Base-by-base conservation (phyloP, 2,888 invertebrate genomes). In the Sminthurinus aureus region DNA sequence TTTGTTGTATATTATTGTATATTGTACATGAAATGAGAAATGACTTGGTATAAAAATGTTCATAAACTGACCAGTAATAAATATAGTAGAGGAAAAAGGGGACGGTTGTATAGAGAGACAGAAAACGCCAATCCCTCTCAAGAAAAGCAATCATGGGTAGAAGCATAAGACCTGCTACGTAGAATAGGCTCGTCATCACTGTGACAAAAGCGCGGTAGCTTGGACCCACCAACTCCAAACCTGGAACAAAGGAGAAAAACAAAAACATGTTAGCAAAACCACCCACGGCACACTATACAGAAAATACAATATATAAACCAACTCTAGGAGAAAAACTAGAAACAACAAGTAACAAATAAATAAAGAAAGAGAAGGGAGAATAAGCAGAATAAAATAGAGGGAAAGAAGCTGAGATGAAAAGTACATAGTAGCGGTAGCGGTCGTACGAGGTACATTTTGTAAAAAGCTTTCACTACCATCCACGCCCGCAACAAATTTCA, bases 191-290 rank as follows among this genome's bases (percentile, higher is more conserved):
- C 0, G 96, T 96, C 94, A 97, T 94, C 9, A 97, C 95, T 0
- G 97, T 97, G 0, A 97, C 96, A 90, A 97, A 96, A 0, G 96
- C 96, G 87, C 97, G 93, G 90, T 96, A 96, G 89, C 94, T 96
- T 22, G 96, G 96, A 4, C 97, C 97, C 26, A 97, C 97, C 84
- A 97, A 91, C 91, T 98, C 98, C 88, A 97, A 91, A 84, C 96
- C 97, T 97, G 90, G 38, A 38, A 38, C 6, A 38, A 38, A 38
- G 38, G 6, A 38, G 1, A 38, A 38, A 38, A 38, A 38, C 1
- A 4, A 38, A 38, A 38, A 38, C 38, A 38, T 38, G 38, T 38
- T 38, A 38, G 50, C 80, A 71, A 73, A 78, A 85, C 20, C 75
- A 38, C 38, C 26, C 13, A 38, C 50, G 15, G 50, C 18, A 22